A percentile compares a stretch with the other conserved stretches of the same genome.
Conservation (phyloP, 2,797 vertebrate species). For the Brachyalestes nurse region DNA sequence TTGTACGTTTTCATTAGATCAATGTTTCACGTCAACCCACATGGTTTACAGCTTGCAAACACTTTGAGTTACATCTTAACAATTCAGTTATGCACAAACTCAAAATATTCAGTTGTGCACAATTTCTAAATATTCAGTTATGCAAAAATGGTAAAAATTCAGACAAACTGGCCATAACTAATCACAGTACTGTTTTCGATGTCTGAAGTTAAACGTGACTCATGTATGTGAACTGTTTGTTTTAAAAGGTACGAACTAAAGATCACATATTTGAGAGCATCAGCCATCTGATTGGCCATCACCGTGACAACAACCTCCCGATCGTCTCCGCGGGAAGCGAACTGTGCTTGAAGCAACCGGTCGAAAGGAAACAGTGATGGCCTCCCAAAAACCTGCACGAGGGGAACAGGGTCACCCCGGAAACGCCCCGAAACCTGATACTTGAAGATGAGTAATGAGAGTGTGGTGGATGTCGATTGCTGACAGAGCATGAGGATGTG, state of each 20-base stretch:
- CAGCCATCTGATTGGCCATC: constrained; percentile 94
- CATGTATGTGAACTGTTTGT: neutral
- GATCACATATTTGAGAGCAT: constrained; percentile 97
- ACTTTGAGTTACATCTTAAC: too few relatives aligned
- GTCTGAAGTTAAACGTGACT: neutral
- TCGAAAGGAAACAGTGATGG: constrained; percentile 86
- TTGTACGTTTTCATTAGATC: too few relatives aligned
- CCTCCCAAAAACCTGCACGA: constrained; percentile 54
- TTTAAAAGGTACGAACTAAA: constrained; percentile 92
- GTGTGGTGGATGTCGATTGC: constrained; percentile 50
- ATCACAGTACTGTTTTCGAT: neutral
- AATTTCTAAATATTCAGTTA: too few relatives aligned
- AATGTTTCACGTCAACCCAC: too few relatives aligned
- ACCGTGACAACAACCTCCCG: constrained; percentile 93
- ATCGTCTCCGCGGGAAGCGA: constrained; percentile 96
- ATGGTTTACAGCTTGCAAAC: too few relatives aligned
- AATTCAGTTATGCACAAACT: too few relatives aligned
- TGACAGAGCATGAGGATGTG: constrained; percentile 27
- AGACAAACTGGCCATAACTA: too few relatives aligned
- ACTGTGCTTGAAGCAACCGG: constrained; percentile 94
- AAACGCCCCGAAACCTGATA: constrained; percentile 66
- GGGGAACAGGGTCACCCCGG: constrained; percentile 59
- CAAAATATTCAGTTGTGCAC: too few relatives aligned
- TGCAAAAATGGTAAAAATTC: too few relatives aligned
- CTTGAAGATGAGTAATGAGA: constrained; percentile 71